These are phyloP conservation scores for Delphinapterus leucas DNA, from an alignment of 2,113 vertebrate species.

Conservation along the genomic window DNA sequence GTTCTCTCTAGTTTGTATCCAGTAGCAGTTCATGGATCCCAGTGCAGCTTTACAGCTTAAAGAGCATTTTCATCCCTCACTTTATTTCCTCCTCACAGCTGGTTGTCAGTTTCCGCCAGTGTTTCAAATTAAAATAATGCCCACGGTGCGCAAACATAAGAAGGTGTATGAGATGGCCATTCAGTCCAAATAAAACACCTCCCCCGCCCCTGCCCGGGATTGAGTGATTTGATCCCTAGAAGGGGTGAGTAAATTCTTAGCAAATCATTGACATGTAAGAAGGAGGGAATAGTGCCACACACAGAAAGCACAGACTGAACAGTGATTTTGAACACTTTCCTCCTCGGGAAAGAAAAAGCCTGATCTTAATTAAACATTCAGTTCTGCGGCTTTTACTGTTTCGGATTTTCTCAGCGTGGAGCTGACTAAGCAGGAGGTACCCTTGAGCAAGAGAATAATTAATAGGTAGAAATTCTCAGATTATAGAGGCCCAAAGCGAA, in stretches of 20 bases:
- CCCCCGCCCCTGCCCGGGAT: accelerated
- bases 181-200: accelerated
- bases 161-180: accelerated
- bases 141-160: accelerated
- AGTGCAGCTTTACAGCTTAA: accelerated
- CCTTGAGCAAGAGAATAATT: slow-evolving; percentile 48
- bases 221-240: accelerated
- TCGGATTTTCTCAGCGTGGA: slow-evolving; percentile 1
- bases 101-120: neutral
- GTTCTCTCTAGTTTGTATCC: accelerated
- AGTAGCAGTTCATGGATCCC: accelerated
- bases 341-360: neutral
- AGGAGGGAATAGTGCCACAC: accelerated
- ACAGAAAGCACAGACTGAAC: accelerated
- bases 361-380: slow-evolving; percentile 53
- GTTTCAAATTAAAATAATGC: neutral
- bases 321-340: neutral
- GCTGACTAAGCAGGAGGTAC: slow-evolving; percentile 12
- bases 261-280: accelerated
- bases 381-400: neutral
- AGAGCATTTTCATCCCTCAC: accelerated
- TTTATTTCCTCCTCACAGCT: neutral
- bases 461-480: neutral
- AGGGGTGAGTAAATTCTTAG: accelerated
- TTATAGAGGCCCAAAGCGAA: neutral